phyloP scores from a whole-genome alignment of 1,140 invertebrate genomes.

The Hermatobates lingyangjiaoensis region DNA sequence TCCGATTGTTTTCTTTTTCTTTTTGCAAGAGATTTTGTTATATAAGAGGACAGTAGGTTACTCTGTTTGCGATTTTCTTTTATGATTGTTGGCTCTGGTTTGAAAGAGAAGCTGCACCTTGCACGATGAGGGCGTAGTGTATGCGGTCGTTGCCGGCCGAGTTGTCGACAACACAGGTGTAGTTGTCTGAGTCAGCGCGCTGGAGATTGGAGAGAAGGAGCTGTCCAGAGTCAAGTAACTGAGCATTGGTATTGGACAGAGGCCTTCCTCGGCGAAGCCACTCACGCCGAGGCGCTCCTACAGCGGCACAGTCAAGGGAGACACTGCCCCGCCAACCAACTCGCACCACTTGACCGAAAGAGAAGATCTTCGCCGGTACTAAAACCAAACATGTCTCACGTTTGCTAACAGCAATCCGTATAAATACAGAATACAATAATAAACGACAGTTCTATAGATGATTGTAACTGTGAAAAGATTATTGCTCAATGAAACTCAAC shows the following conservation, averaged over 20 bases:
- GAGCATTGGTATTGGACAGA: conserved; percentile 25
- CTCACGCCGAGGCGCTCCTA: conserved; percentile 38
- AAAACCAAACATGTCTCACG: conserved; percentile 15
- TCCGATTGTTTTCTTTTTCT: too few species aligned
- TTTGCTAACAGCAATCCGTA: too few species aligned
- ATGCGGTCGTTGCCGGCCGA: conserved; percentile 28
- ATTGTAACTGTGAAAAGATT: too few species aligned
- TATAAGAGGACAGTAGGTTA: too few species aligned
- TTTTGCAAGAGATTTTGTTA: too few species aligned
- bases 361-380: conserved; percentile 46
- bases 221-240: conserved; percentile 38
- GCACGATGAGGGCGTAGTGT: conserved; percentile 28
- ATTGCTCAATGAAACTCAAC: too few species aligned
- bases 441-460: too few species aligned
- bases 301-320: conserved; percentile 38
- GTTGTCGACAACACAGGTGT: conserved; percentile 23
- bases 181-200: conserved; percentile 22
- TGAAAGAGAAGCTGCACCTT: conserved; percentile 25
- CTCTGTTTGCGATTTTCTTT: too few species aligned
- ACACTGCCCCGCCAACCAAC: conserved; percentile 42
- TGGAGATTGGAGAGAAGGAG: conserved; percentile 41
- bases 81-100: too few species aligned
- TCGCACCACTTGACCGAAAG: conserved; percentile 42
- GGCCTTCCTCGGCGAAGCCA: conserved; percentile 34
- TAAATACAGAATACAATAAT: too few species aligned